Base-by-base conservation (phyloP, 2,113 vertebrate species). In the Ammospiza caudacuta region DNA sequence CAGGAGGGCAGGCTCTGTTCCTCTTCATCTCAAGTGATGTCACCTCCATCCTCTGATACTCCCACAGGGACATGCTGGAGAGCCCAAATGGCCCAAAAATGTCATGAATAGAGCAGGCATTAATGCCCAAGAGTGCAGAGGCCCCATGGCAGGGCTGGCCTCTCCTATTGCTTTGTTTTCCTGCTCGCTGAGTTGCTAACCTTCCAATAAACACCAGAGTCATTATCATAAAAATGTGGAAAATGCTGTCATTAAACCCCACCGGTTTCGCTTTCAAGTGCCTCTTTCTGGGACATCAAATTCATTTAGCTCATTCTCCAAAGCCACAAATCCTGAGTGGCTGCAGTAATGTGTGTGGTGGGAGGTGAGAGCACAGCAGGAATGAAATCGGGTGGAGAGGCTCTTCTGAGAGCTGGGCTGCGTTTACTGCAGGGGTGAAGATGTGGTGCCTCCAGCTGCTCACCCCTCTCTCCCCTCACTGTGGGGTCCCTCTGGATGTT, bases 261-360 rank as follows among this genome's bases (percentile, higher is more conserved):
- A 55, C 67, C 49, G 57, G 85, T 95, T 95, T 89, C 11, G 57
- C 84, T 94, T 92, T 88, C 95, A 96, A 97, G 94, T 83, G 92
- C 92, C 92, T 97, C 92, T 95, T 96, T 94, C 94, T 94, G 94
- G 96, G 96, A 94, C 92, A 95, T 97, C 85, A 96, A 92, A 95
- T 96, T 96, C 90, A 90, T 97, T 97, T 93, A 94, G 92, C 75
- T 96, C 83, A 75, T 95, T 94, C 92, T 96, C 68, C 74, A 93
- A 85, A 97, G 90, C 95, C 95, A 92, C 96, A 93, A 95, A 77
- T 59, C 90, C 88, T 92, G 94, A 86, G 67, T 80, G 94, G 88
- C 61, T 64, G 72, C 95, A 86, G 89, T 91, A 92, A 92, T 94
- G 89, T 11, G 63, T 95, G 94, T 95, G 94, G 95, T 92, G 93